phyloP scores from a whole-genome alignment of 2,797 vertebrate genomes.

The Pristis pectinata region DNA sequence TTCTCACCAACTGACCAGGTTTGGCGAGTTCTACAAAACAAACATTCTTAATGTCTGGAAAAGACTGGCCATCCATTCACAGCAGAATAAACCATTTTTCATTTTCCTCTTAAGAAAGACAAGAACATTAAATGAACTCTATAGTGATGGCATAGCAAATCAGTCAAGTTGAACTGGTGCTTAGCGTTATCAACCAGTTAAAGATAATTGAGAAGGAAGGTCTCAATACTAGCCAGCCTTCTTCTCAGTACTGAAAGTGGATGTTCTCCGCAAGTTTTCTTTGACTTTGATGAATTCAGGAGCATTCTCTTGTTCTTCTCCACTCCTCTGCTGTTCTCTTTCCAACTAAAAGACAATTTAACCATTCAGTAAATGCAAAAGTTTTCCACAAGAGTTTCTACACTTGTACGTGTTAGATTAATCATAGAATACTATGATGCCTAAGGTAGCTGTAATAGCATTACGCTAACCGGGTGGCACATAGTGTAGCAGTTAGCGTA shows the following conservation, averaged over 20 bases:
- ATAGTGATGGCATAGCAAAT: slow-evolving; percentile 19
- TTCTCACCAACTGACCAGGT: slow-evolving; percentile 10
- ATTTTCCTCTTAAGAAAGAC: slow-evolving; percentile 17
- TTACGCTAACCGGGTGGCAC: too few species aligned
- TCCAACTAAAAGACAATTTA: slow-evolving; percentile 62
- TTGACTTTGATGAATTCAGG: slow-evolving; percentile 93
- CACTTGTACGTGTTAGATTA: not conserved
- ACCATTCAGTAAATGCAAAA: slow-evolving; percentile 3
- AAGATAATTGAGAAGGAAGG: not conserved
- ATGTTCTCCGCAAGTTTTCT: slow-evolving; percentile 81
- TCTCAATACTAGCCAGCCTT: slow-evolving; percentile 60
- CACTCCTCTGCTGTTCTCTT: slow-evolving; percentile 57
- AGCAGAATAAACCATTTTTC: not conserved
- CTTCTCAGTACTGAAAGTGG: slow-evolving; percentile 59
- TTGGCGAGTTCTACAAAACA: not conserved
- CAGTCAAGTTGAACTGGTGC: slow-evolving; percentile 18
- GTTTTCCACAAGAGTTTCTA: not conserved
- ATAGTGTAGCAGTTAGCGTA: too few species aligned
- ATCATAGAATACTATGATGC: not conserved
- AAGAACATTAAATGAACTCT: slow-evolving; percentile 26
- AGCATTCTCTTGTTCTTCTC: slow-evolving; percentile 62
- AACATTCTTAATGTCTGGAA: slow-evolving; percentile 7
- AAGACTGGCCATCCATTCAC: slow-evolving; percentile 3
- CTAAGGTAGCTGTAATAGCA: too few species aligned
- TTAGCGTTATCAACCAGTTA: not conserved